Evolutionary conservation across 1,140 invertebrate genomes (phyloP), one percentile per base, ranked within the genome.

Genomic region (Lerema accius): DNA sequence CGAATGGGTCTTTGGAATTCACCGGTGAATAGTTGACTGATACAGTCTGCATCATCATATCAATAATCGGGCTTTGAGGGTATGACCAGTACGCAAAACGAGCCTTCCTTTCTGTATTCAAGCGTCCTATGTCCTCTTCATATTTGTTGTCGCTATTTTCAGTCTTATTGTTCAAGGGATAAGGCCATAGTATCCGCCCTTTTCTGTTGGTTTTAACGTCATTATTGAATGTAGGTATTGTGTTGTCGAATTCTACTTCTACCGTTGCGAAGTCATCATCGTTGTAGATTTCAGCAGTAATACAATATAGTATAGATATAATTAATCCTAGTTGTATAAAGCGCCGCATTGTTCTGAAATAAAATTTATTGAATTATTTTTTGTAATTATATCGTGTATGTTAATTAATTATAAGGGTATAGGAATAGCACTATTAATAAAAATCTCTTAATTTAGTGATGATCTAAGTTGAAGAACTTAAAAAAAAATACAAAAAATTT

Each of bases 21-120:
- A 63, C 53, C 9, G 84, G 78, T 1, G 63, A 55, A 59, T 85
- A 89, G 93, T 85, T 78, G 23, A 68, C 40, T n/a, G 78, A 48
- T 9, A 82, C 58, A 4, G 76, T 80, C 50, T 84, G 77, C 74
- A 85, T 77, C 76, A 90, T 80, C 67, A 86, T 78, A 14, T 90
- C 82, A 3, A 85, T 73, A 10, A 89, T 74, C 0, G 80, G 80
- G 64, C 75, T 86, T 49, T 87, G 80, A 13, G 73, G 72, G 50
- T 82, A 80, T 3, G 81, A 75, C 69, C 71, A 77, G n/a, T 64
- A 48, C n/a, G 77, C 67, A 15, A 76, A 86, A 3, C 80, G 69
- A 23, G 68, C 72, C 59, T 77, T 71, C 56, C 80, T 74, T 10
- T 65, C 56, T 32, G 55, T 40, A 45, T 62, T 67, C 67, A 45